A percentile compares a stretch with the other conserved stretches of the same genome.
These are phyloP conservation scores for Clanis bilineata DNA, from an alignment of 2,888 invertebrate species.

Conservation along the genomic window DNA sequence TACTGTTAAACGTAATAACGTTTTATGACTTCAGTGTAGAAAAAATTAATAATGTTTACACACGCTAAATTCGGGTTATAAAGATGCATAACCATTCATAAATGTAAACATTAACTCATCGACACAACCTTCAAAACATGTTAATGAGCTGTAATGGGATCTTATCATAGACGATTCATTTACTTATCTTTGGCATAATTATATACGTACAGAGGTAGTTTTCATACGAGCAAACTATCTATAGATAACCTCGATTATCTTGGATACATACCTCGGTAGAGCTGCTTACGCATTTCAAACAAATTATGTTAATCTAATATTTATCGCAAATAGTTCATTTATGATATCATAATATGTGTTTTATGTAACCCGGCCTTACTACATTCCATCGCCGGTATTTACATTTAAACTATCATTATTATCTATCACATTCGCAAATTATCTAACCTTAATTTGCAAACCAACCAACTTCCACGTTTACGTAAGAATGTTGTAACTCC, in stretches of 20 bases:
- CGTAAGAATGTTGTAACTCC: no score
- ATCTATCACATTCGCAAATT: no score
- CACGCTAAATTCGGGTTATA: neutral
- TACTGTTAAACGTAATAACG: no score
- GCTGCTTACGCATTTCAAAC: neutral
- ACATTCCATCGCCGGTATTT: neutral
- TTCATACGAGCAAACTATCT: neutral
- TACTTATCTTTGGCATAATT: neutral
- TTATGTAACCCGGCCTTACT: neutral
- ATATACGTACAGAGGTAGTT: neutral
- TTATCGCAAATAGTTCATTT: neutral
- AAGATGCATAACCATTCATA: neutral
- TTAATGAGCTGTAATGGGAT: neutral
- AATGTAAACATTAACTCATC: neutral
- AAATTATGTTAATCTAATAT: neutral
- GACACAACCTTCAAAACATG: neutral
- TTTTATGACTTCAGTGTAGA: neutral
- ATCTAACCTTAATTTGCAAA: no score
- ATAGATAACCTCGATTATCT: neutral
- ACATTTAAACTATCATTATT: neutral
- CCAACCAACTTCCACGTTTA: no score
- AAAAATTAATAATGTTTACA: neutral
- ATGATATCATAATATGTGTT: no score
- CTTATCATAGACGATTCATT: neutral
- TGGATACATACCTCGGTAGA: neutral